Percentiles rank a stretch among this genome's conserved stretches.
Conservation (phyloP, 1,140 invertebrate species). For the Sarcophaga bullata region DNA sequence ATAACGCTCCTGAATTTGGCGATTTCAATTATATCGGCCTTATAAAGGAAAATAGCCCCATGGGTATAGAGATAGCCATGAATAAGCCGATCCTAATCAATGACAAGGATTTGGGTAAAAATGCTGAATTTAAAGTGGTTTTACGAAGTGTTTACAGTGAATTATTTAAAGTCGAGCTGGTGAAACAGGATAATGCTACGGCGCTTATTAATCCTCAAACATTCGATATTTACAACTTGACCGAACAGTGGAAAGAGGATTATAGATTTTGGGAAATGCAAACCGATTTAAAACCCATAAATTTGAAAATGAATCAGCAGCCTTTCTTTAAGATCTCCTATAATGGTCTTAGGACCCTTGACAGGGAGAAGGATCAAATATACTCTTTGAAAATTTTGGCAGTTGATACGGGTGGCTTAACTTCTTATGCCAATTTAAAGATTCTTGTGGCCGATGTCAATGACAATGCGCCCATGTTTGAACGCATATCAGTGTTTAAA, state of each 20-base stretch:
- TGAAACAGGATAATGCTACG: slow-evolving; percentile 45
- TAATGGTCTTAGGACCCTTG: slow-evolving; percentile 71
- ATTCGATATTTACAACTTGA: slow-evolving; percentile 62
- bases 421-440: slow-evolving; percentile 76
- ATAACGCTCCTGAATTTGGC: slow-evolving; percentile 87
- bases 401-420: slow-evolving; percentile 78
- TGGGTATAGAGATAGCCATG: slow-evolving; percentile 77
- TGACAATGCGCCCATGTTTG: slow-evolving; percentile 81
- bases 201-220: slow-evolving; percentile 42
- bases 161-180: slow-evolving; percentile 77
- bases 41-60: slow-evolving; percentile 81
- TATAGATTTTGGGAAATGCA: slow-evolving; percentile 63
- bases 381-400: slow-evolving; percentile 80
- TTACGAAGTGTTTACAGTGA: slow-evolving; percentile 80
- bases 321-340: slow-evolving; percentile 60
- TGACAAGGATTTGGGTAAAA: slow-evolving; percentile 83
- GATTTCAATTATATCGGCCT: slow-evolving; percentile 77
- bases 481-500: slow-evolving; percentile 74
- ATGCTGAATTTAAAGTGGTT: slow-evolving; percentile 79
- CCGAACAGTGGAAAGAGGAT: slow-evolving; percentile 63
- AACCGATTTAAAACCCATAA: slow-evolving; percentile 57
- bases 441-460: slow-evolving; percentile 83
- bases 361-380: slow-evolving; percentile 77
- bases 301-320: slow-evolving; percentile 52
- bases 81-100: slow-evolving; percentile 73